Conservation (phyloP, 2,888 invertebrate species). For the Oscheius sp. region DNA sequence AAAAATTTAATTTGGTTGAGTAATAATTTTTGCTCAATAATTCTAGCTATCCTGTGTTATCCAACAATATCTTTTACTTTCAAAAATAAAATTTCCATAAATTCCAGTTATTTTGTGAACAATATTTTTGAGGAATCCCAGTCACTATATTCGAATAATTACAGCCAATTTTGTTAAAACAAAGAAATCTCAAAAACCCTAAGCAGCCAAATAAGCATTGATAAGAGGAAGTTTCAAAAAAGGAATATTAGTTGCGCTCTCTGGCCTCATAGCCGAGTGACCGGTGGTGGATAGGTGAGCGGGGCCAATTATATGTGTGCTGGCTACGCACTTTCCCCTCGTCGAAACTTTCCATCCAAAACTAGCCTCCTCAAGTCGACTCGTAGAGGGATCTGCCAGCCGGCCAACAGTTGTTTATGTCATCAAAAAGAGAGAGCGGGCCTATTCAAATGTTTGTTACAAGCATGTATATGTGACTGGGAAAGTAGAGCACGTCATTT, state of each 20-base stretch:
- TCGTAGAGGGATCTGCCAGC: too few relatives aligned
- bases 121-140: too few relatives aligned
- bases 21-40: too few relatives aligned
- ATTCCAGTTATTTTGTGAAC: too few relatives aligned
- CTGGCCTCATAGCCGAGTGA: neutral
- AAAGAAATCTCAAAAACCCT: too few relatives aligned
- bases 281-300: neutral
- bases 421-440: neutral
- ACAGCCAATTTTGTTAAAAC: too few relatives aligned
- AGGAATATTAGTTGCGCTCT: neutral
- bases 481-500: slow-evolving; percentile 3
- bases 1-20: too few relatives aligned
- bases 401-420: neutral
- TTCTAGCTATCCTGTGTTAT: too few relatives aligned
- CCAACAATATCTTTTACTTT: too few relatives aligned
- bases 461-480: neutral
- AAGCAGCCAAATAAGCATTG: neutral
- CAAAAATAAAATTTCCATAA: too few relatives aligned
- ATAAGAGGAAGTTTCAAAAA: neutral
- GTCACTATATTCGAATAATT: too few relatives aligned
- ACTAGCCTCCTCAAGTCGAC: slow-evolving; percentile 14
- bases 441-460: slow-evolving; percentile 7
- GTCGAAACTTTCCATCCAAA: slow-evolving; percentile 5
- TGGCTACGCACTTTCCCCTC: slow-evolving; percentile 27
- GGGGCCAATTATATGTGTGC: slow-evolving; percentile 23